Evolutionary conservation across 30 jellyfish, hydroid and myxozoan genomes (phyloP).

Genomic region (Hydra vulgaris): DNA sequence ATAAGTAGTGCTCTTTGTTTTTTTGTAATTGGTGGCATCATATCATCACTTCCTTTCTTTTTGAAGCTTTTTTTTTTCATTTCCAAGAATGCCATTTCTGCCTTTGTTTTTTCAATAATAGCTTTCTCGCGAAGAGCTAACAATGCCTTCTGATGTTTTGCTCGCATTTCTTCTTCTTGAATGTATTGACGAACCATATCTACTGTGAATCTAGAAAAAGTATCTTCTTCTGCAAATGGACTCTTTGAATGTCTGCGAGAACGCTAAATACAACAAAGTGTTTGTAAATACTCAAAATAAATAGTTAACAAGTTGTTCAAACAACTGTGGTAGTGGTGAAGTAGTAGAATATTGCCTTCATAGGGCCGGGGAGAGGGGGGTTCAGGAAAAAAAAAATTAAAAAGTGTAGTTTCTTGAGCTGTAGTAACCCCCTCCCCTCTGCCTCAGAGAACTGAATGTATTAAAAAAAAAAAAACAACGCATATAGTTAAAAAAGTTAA

Average conservation of each 20-base stretch:
- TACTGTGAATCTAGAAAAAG: constrained; percentile 58
- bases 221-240: constrained; percentile 86
- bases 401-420: too few relatives aligned
- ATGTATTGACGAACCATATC: constrained; percentile 74
- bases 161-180: constrained; percentile 84
- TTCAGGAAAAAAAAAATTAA: too few relatives aligned
- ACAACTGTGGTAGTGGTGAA: too few relatives aligned
- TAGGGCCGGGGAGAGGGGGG: too few relatives aligned
- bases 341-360: too few relatives aligned
- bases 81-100: constrained; percentile 89
- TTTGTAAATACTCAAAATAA: too few relatives aligned
- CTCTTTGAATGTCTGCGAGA: constrained; percentile 29
- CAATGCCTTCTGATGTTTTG: constrained; percentile 79
- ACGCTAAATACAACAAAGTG: neutral
- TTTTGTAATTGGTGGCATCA: constrained; percentile 83
- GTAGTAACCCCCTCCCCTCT: too few relatives aligned
- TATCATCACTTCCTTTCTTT: constrained; percentile 71
- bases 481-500: too few relatives aligned
- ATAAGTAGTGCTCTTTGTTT: constrained; percentile 73
- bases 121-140: constrained; percentile 79
- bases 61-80: constrained; percentile 53
- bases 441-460: too few relatives aligned
- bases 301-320: too few relatives aligned
- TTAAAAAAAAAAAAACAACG: too few relatives aligned
- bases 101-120: constrained; percentile 71